phyloP scores from a whole-genome alignment of 2,888 invertebrate genomes.

The Eupeodes luniger region DNA sequence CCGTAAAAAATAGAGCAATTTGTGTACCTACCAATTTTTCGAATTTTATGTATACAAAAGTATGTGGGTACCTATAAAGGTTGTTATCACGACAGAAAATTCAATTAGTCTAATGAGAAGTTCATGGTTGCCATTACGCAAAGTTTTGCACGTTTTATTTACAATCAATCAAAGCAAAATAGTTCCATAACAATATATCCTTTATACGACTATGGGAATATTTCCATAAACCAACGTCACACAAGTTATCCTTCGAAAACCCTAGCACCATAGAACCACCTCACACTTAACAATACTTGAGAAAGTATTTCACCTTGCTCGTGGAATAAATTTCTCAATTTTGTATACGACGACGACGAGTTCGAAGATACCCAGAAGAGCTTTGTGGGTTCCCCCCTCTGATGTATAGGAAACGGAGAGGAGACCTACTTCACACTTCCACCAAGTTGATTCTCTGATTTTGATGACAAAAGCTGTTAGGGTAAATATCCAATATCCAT shows the following conservation, averaged over 20 bases:
- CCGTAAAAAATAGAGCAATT: no score
- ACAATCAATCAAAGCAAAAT: conserved; percentile 36
- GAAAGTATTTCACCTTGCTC: conserved; percentile 33
- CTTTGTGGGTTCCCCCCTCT: background rate
- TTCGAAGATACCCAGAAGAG: background rate
- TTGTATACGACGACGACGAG: background rate
- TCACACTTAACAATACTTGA: background rate
- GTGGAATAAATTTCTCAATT: background rate
- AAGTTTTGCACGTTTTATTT: conserved; percentile 29
- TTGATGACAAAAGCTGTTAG: conserved; percentile 30
- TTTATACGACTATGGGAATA: no score
- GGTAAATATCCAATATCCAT: conserved; percentile 20
- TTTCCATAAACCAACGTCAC: background rate
- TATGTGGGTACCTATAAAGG: background rate
- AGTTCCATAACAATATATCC: conserved; percentile 45
- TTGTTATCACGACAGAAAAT: background rate
- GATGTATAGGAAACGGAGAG: no score
- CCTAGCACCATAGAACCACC: background rate
- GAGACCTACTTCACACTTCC: background rate
- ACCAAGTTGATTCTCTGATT: conserved; percentile 15
- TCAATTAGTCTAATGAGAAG: conserved; percentile 40
- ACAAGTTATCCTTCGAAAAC: conserved; percentile 6
- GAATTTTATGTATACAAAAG: background rate
- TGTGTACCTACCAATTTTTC: no score
- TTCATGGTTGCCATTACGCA: conserved; percentile 20